Conservation (phyloP, 2,113 vertebrate genomes). For the Polyodon spathula region DNA sequence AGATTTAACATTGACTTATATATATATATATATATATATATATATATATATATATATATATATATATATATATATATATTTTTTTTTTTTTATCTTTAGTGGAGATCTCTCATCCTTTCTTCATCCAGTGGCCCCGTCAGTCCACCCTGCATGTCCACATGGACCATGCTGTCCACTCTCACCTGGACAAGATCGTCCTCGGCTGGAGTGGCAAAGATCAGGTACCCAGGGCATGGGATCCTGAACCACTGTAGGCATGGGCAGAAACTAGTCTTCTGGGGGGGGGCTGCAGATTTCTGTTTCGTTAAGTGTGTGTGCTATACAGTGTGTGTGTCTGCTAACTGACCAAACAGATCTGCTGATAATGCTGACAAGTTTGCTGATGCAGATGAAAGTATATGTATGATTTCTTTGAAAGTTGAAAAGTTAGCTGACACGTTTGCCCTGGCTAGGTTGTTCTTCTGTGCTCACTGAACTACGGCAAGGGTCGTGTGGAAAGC, state of each 20-base stretch:
- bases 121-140: constrained; percentile 35
- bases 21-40: too few species aligned
- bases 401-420: background rate
- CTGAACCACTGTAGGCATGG: too few species aligned
- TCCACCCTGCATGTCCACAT: constrained; percentile 41
- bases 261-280: too few species aligned
- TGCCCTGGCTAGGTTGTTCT: constrained; percentile 37
- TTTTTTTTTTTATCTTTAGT: constrained; percentile 40
- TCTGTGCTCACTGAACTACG: constrained; percentile 47
- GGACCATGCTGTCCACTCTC: constrained; percentile 33
- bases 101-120: constrained; percentile 44
- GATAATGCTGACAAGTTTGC: too few species aligned
- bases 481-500: constrained; percentile 36
- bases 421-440: background rate
- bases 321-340: too few species aligned
- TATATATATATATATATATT: too few species aligned
- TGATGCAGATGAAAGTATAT: too few species aligned
- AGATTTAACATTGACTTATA: too few species aligned
- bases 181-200: constrained; percentile 43
- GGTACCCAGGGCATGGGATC: constrained; percentile 30
- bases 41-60: too few species aligned
- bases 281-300: too few species aligned
- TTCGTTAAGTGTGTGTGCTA: too few species aligned
- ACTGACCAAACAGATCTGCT: too few species aligned
- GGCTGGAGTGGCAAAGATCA: constrained; percentile 49